Conservation (phyloP, 1,140 invertebrate species). For the Pseudomyrmex cubaensis region DNA sequence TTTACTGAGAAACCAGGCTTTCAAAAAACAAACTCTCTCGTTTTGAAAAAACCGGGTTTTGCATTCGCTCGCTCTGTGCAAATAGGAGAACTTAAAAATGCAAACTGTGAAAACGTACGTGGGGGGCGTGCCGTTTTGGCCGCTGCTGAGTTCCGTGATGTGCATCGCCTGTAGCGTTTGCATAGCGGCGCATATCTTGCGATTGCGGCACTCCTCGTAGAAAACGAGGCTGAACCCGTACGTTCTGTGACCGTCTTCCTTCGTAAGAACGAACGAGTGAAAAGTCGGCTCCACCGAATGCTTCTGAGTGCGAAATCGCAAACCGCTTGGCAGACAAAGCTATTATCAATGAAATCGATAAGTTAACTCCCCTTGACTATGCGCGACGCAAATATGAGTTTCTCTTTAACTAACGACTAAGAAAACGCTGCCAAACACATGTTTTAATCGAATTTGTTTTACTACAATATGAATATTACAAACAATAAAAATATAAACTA, state of each 20-base stretch:
- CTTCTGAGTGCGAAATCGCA: slow-evolving; percentile 97
- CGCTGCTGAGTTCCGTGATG: slow-evolving; percentile 94
- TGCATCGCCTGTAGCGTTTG: slow-evolving; percentile 98
- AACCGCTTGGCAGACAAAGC: slow-evolving; percentile 96
- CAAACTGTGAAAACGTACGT: slow-evolving; percentile 74
- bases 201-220: slow-evolving; percentile 97
- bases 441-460: neutral
- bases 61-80: too few relatives aligned
- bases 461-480: neutral
- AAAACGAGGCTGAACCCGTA: slow-evolving; percentile 98
- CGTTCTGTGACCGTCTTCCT: slow-evolving; percentile 96
- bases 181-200: slow-evolving; percentile 97
- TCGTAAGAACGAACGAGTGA: slow-evolving; percentile 98
- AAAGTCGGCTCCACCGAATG: slow-evolving; percentile 95
- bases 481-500: too few relatives aligned
- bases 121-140: slow-evolving; percentile 87
- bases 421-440: neutral
- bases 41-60: neutral
- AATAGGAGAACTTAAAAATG: slow-evolving; percentile 11
- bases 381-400: slow-evolving; percentile 19
- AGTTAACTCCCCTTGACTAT: slow-evolving; percentile 35
- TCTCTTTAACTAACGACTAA: slow-evolving; percentile 9
- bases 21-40: neutral
- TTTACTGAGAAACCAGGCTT: too few relatives aligned
- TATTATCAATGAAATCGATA: slow-evolving; percentile 80